Percentiles rank a stretch among this genome's conserved stretches.
Conservation (phyloP, 1,140 invertebrate genomes). For the Camponotus floridanus region DNA sequence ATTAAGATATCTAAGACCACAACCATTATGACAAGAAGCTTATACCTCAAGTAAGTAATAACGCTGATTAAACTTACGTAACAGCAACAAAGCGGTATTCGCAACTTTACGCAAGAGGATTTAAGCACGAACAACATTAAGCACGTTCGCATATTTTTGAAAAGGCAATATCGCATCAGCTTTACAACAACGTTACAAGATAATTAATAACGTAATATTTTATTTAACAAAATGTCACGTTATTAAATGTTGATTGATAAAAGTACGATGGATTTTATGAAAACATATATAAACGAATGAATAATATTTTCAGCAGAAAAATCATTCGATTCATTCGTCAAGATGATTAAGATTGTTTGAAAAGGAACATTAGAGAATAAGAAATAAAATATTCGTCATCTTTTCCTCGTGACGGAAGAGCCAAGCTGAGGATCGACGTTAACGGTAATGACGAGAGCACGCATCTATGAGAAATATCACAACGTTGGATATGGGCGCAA, state of each 20-base stretch:
- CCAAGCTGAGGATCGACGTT: constrained; percentile 20
- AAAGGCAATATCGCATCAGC: background rate
- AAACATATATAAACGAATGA: too few species aligned
- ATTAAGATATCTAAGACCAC: constrained; percentile 64
- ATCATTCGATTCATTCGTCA: too few species aligned
- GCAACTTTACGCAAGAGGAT: constrained; percentile 46
- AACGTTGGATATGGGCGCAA: constrained; percentile 58
- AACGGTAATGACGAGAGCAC: constrained; percentile 37
- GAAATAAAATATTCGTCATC: constrained; percentile 36
- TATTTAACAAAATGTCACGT: background rate
- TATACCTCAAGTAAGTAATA: constrained; percentile 60
- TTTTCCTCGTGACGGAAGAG: constrained; percentile 28
- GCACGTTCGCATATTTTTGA: constrained; percentile 37
- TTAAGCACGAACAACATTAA: constrained; percentile 34
- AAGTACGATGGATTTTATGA: background rate
- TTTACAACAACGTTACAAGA: background rate
- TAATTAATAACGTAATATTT: constrained; percentile 20
- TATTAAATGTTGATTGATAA: too few species aligned
- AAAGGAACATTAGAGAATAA: constrained; percentile 45
- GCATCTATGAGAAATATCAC: constrained; percentile 66
- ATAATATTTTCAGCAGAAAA: background rate
- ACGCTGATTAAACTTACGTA: constrained; percentile 62
- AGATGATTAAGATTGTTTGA: background rate
- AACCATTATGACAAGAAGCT: constrained; percentile 62
- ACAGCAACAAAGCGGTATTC: constrained; percentile 46